These are phyloP conservation scores for Macrophya annulata DNA, from an alignment of 2,888 invertebrate species.

Conservation along the genomic window DNA sequence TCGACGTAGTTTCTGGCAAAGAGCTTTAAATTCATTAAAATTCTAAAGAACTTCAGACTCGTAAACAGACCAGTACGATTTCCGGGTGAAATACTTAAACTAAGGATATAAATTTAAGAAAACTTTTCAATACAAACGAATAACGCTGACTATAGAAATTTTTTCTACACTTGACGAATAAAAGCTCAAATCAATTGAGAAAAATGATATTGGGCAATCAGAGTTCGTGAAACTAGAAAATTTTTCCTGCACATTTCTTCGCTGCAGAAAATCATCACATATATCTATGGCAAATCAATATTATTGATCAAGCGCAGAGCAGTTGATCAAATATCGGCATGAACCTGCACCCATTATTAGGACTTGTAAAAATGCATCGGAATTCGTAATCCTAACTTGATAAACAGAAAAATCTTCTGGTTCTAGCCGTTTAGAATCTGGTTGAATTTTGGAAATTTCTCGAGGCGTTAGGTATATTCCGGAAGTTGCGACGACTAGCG, in stretches of 20 bases:
- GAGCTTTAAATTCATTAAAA: not conserved
- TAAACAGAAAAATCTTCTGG: not conserved
- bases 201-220: not conserved
- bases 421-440: not conserved
- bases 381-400: not conserved
- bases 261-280: too few relatives aligned
- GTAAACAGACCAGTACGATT: not conserved
- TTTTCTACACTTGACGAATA: not conserved
- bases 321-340: too few relatives aligned
- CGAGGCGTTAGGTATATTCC: not conserved
- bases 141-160: not conserved
- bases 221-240: too few relatives aligned
- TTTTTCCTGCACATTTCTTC: too few relatives aligned
- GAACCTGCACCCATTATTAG: not conserved
- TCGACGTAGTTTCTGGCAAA: not conserved
- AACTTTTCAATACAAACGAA: constrained; percentile 1
- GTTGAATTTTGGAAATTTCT: not conserved
- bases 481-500: not conserved
- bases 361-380: not conserved
- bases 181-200: not conserved
- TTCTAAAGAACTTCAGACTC: not conserved
- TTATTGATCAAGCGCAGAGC: too few relatives aligned
- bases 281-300: too few relatives aligned
- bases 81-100: not conserved
- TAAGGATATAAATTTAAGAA: not conserved